These are phyloP conservation scores for Drosophila emarginata DNA, from an alignment of 2,888 invertebrate species.

Conservation along the genomic window DNA sequence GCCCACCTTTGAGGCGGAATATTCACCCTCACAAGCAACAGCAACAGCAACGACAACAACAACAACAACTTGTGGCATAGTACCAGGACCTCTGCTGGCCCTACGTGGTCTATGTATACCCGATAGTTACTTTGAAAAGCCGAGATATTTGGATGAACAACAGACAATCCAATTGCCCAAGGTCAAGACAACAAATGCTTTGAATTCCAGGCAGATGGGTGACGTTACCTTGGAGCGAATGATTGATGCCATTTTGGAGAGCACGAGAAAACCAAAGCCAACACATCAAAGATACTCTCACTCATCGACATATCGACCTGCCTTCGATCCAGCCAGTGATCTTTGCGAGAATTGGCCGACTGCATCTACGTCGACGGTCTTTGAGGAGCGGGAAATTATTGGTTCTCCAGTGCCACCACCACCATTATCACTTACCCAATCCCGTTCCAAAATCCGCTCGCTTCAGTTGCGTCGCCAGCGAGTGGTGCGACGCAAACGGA, in stretches of 20 bases:
- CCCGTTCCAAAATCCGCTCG: conserved; percentile 33
- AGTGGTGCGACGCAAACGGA: conserved; percentile 79
- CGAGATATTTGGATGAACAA: conserved; percentile 76
- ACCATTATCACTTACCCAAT: conserved; percentile 9
- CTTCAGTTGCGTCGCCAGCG: conserved; percentile 75
- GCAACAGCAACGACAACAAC: neutral
- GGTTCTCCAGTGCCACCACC: conserved; percentile 59
- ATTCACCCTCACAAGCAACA: conserved; percentile 69
- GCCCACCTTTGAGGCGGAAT: conserved; percentile 81
- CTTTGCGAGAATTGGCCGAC: conserved; percentile 80
- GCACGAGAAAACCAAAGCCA: conserved; percentile 75
- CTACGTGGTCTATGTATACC: conserved; percentile 81
- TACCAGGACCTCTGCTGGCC: conserved; percentile 80
- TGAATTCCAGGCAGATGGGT: conserved; percentile 81
- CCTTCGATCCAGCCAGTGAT: conserved; percentile 82
- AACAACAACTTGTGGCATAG: conserved; percentile 50
- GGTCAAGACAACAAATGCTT: conserved; percentile 28
- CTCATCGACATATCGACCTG: conserved; percentile 81
- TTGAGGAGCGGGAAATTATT: conserved; percentile 78
- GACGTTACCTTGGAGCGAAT: conserved; percentile 81
- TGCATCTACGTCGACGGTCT: conserved; percentile 29
- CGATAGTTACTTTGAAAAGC: conserved; percentile 82
- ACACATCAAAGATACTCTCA: conserved; percentile 31
- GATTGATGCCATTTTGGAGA: conserved; percentile 82
- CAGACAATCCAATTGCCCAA: neutral